A percentile compares a stretch with the other conserved stretches of the same genome.
These are phyloP conservation scores for Muricea muricata DNA, from an alignment of 92 coral and sea anemone genomes.

Conservation along the genomic window DNA sequence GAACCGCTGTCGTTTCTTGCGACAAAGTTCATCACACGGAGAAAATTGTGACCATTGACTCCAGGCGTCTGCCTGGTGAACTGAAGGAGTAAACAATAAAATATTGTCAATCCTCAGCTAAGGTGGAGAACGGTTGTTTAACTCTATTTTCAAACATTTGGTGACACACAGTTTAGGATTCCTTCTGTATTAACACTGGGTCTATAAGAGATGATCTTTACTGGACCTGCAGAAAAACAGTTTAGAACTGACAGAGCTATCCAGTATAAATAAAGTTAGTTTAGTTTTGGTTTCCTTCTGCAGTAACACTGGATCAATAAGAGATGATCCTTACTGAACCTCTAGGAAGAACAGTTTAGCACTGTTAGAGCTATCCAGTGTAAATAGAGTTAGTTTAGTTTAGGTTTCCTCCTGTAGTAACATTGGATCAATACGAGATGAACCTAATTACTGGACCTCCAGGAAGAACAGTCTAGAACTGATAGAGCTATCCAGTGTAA, in stretches of 20 bases:
- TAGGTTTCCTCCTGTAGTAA: background rate
- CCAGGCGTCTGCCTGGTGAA: slow-evolving; percentile 49
- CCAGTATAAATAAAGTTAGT: no score
- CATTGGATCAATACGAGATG: background rate
- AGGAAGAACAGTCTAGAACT: background rate
- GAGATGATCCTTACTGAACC: no score
- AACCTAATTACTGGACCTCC: background rate
- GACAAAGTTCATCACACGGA: slow-evolving; percentile 64
- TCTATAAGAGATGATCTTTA: no score
- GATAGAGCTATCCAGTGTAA: background rate
- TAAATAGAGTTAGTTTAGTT: no score
- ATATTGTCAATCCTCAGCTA: background rate
- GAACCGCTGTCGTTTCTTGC: slow-evolving; percentile 64
- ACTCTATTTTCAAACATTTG: no score
- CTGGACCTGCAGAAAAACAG: no score
- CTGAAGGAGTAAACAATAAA: background rate
- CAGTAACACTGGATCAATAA: no score
- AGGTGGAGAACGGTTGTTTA: background rate
- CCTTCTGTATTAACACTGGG: no score
- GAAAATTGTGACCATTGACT: slow-evolving; percentile 67
- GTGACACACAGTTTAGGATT: slow-evolving; percentile 2
- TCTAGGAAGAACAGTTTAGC: no score
- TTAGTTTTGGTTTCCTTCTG: background rate
- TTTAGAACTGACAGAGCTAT: no score
- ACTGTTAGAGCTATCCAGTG: no score